phyloP scores from a whole-genome alignment of 2,113 vertebrate genomes.

The Antigone vipio region DNA sequence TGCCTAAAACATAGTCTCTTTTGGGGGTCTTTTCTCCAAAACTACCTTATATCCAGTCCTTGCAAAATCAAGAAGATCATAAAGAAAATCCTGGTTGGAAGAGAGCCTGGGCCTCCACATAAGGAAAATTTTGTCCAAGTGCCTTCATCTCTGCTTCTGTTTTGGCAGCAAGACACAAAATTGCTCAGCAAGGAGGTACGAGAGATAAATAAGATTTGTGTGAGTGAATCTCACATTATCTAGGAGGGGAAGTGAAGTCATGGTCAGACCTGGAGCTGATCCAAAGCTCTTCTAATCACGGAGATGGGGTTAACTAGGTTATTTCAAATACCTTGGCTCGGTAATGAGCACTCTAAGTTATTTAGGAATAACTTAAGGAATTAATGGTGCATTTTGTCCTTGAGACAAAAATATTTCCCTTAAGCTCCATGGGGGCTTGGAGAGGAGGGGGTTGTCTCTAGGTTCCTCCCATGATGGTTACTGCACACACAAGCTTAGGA shows the following conservation, averaged over 20 bases:
- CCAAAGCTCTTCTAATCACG: background rate
- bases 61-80: background rate
- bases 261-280: background rate
- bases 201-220: background rate
- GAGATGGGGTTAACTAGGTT: background rate
- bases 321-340: background rate
- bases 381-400: background rate
- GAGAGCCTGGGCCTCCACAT: background rate
- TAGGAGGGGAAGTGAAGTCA: background rate
- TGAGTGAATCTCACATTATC: background rate
- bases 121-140: background rate
- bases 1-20: background rate
- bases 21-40: background rate
- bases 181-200: background rate
- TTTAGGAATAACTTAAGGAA: background rate
- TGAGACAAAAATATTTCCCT: background rate
- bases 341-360: background rate
- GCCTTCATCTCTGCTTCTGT: background rate
- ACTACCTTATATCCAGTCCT: background rate
- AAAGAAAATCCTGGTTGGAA: background rate
- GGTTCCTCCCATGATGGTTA: background rate
- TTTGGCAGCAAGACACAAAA: background rate
- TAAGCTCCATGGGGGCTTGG: background rate
- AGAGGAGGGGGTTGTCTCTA: background rate
- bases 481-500: background rate